Conservation (phyloP, 1,140 invertebrate species). For the Heliothis subflexa region DNA sequence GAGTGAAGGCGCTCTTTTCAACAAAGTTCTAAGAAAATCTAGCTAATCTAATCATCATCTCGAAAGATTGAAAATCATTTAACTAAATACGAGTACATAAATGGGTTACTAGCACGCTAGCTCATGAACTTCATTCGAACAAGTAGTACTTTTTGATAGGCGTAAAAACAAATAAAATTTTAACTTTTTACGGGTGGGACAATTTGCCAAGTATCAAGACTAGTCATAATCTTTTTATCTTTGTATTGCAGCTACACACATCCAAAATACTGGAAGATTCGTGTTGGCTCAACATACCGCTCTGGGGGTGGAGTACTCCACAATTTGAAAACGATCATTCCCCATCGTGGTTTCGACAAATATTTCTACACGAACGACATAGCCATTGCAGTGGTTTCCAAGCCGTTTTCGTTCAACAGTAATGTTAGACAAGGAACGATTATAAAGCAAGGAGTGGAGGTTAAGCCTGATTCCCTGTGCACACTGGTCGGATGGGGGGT, state of each 20-base stretch:
- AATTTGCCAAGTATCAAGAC: no score
- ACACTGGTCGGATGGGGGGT: slow-evolving; percentile 76
- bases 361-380: slow-evolving; percentile 76
- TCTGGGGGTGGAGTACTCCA: slow-evolving; percentile 68
- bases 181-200: no score
- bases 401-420: slow-evolving; percentile 62
- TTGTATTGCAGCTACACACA: slow-evolving; percentile 66
- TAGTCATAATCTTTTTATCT: not conserved
- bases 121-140: no score
- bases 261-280: slow-evolving; percentile 73
- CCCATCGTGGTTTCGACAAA: slow-evolving; percentile 71
- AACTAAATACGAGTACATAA: no score
- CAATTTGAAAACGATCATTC: slow-evolving; percentile 70
- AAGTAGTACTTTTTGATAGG: no score
- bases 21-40: no score
- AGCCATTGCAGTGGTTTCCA: slow-evolving; percentile 67
- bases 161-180: not conserved
- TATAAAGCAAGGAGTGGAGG: slow-evolving; percentile 64
- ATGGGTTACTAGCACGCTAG: no score
- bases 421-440: slow-evolving; percentile 74
- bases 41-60: no score
- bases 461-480: slow-evolving; percentile 64
- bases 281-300: slow-evolving; percentile 74
- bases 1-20: not conserved
- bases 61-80: no score